These are phyloP conservation scores for Lithobates pipiens DNA, from an alignment of 2,797 vertebrate genomes.

Conservation along the genomic window DNA sequence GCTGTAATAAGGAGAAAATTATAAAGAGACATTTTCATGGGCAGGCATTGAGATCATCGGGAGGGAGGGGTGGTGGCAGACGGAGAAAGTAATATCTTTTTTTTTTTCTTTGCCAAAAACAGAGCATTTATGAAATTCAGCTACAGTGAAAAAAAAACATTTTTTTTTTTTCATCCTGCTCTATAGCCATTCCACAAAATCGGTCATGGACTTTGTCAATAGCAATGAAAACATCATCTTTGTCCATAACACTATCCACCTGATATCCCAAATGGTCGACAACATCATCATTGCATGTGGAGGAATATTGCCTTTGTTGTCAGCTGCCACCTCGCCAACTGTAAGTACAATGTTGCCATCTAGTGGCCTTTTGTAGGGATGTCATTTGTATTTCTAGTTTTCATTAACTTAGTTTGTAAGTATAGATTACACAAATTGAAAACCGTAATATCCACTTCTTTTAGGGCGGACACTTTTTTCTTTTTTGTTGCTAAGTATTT, in stretches of 20 bases:
- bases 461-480: neutral
- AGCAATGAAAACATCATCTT: conserved; percentile 99
- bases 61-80: too few species aligned
- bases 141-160: neutral
- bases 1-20: too few species aligned
- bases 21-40: too few species aligned
- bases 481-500: neutral
- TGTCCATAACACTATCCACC: conserved; percentile 99
- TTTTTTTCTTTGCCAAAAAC: too few species aligned
- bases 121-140: too few species aligned
- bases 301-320: conserved; percentile 96
- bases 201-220: conserved; percentile 99
- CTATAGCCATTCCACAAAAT: conserved; percentile 96
- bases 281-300: conserved; percentile 99
- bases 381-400: conserved; percentile 30
- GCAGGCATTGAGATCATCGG: too few species aligned
- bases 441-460: neutral
- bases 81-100: too few species aligned
- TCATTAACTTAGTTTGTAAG: neutral
- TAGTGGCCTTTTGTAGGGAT: conserved; percentile 71
- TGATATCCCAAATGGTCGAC: conserved; percentile 99
- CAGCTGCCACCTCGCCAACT: conserved; percentile 96
- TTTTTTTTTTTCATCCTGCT: conserved; percentile 53
- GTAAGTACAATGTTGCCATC: conserved; percentile 89
- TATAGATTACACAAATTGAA: neutral